Base-by-base conservation (phyloP, 2,113 vertebrate genomes). In the Pollimyrus isidori region DNA sequence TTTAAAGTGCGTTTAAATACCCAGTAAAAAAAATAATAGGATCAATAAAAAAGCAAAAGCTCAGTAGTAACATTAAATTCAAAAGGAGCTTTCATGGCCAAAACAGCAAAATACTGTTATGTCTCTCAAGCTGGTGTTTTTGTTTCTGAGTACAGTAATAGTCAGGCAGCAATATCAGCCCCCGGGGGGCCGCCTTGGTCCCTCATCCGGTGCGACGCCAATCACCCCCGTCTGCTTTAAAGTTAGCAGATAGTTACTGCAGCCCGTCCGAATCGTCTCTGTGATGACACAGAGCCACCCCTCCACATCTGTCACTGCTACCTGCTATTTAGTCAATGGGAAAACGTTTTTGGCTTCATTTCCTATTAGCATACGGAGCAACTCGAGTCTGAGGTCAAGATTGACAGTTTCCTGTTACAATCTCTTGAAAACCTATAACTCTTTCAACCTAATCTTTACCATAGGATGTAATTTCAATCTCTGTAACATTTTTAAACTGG, bases 361-460 rank as follows among this genome's bases (percentile, higher is more conserved):
- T 42, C 11, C 73, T 39, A 69, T 69, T 42, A 80, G 15, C 17
- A 42, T 80, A 80, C 0, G 17, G 35, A 42, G 73, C 15, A 80
- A 42, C 35, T 13, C 73, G 7, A 80, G 35, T 80, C 4, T 39
- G 42, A 42, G 13, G 35, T 80, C 73, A 80, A 35, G 35, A 80
- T 19, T 15, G 73, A 80, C 13, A 42, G 73, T 42, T 80, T 80
- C 39, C n/a, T 30, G 48, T 50, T 48, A 23, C 82, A 84, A 39
- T 83, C 82, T 80, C 30, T 85, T 49, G 82, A 84, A 84, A 85
- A 85, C 82, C 21, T 42, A 53, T 45, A 86, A 35, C n/a, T n/a
- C n/a, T 7, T 52, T 30, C 49, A 86, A n/a, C 4, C 10, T 35
- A n/a, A 35, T 52, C 49, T 86, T 35, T 86, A 35, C 15, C 13